A percentile compares a stretch with the other conserved stretches of the same genome.
Evolutionary conservation across 2,888 invertebrate genomes (phyloP).

Genomic region (Sthenelais limicola): DNA sequence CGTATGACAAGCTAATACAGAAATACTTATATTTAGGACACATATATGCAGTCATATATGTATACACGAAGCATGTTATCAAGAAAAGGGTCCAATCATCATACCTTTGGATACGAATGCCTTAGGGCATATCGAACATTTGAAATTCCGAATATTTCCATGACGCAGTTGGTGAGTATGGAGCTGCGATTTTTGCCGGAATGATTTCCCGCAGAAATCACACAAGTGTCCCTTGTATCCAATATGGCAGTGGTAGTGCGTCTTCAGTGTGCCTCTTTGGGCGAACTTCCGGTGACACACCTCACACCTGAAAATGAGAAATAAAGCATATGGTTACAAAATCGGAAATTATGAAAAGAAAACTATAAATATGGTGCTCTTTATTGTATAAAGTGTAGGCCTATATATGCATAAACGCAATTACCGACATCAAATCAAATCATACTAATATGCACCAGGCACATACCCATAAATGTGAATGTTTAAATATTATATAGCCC

Average conservation of each 20-base stretch:
- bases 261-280: constrained; percentile 96
- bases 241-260: constrained; percentile 93
- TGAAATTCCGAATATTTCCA: constrained; percentile 94
- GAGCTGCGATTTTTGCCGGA: constrained; percentile 90
- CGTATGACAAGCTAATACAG: too few relatives aligned
- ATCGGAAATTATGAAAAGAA: neutral
- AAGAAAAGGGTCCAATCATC: constrained; percentile 25
- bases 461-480: too few relatives aligned
- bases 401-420: too few relatives aligned
- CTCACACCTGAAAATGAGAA: constrained; percentile 65
- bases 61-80: too few relatives aligned
- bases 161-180: constrained; percentile 99
- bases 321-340: constrained; percentile 7
- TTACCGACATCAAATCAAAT: too few relatives aligned
- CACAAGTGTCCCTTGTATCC: constrained; percentile 98
- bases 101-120: constrained; percentile 79
- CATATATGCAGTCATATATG: too few relatives aligned
- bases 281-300: constrained; percentile 62
- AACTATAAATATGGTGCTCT: too few relatives aligned
- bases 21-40: too few relatives aligned
- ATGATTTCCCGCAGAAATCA: constrained; percentile 88
- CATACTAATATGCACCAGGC: too few relatives aligned
- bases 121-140: constrained; percentile 77
- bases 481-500: too few relatives aligned
- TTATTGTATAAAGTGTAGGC: too few relatives aligned